phyloP scores from a whole-genome alignment of 1,140 invertebrate species.

The Phocides pigmalion region DNA sequence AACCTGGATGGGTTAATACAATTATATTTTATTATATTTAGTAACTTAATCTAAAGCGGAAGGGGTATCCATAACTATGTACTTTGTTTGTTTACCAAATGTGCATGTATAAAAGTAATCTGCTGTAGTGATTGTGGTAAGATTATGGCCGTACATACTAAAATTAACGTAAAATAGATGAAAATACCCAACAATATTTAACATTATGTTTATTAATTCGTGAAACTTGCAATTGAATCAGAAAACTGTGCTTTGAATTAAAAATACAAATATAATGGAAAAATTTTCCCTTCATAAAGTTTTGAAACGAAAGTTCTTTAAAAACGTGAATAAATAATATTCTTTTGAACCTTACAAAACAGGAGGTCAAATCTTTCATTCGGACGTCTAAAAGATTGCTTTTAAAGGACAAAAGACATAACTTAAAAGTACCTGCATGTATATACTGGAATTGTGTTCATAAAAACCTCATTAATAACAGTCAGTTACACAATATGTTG shows the following conservation, averaged over 20 bases:
- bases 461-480: not conserved
- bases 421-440: not conserved
- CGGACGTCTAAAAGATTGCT: not conserved
- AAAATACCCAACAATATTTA: too few relatives aligned
- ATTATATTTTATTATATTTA: too few relatives aligned
- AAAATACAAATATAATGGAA: conserved; percentile 24
- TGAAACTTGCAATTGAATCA: conserved; percentile 19
- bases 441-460: not conserved
- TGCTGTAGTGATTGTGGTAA: too few relatives aligned
- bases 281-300: conserved; percentile 16
- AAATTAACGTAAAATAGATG: too few relatives aligned
- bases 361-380: conserved; percentile 4
- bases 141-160: too few relatives aligned
- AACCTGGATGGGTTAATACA: too few relatives aligned
- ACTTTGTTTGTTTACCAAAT: too few relatives aligned
- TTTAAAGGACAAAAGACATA: conserved; percentile 3
- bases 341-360: conserved; percentile 11
- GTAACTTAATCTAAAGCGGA: too few relatives aligned
- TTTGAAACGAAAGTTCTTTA: conserved; percentile 14
- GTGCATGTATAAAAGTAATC: too few relatives aligned
- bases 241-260: conserved; percentile 3
- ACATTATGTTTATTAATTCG: conserved; percentile 14
- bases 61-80: too few relatives aligned
- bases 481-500: not conserved
- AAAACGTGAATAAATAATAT: conserved; percentile 25